Evolutionary conservation across 2,113 vertebrate species (phyloP).

Genomic region (Pluvialis apricaria): DNA sequence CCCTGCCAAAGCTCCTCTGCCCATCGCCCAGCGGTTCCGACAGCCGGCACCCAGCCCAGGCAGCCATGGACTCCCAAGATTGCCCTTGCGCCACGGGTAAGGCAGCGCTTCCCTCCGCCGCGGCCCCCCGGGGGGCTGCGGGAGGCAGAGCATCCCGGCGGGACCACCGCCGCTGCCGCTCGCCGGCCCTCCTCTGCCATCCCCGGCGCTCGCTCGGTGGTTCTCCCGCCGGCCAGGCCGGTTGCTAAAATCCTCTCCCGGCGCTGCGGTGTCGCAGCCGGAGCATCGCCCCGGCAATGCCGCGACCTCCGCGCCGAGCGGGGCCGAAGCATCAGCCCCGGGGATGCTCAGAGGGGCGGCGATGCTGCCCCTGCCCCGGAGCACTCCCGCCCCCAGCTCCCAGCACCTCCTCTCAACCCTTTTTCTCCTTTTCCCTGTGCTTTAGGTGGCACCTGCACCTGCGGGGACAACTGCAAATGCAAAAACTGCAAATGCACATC

Average conservation of each 20-base stretch:
- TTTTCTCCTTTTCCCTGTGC: not conserved
- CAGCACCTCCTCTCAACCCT: not conserved
- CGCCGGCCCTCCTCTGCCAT: not conserved
- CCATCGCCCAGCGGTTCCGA: rapidly evolving
- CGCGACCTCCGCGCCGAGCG: not conserved
- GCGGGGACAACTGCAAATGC: slow-evolving; percentile 81
- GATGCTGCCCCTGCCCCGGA: not conserved
- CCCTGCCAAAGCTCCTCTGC: not conserved
- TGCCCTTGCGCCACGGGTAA: slow-evolving; percentile 75
- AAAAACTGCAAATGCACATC: slow-evolving; percentile 82
- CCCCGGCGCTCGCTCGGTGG: too few relatives aligned
- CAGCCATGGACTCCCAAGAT: slow-evolving; percentile 73
- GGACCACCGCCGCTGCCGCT: not conserved
- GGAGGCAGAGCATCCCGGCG: not conserved
- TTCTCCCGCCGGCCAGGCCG: too few relatives aligned
- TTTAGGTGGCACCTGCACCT: slow-evolving; percentile 82
- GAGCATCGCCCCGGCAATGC: not conserved
- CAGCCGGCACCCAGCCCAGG: not conserved
- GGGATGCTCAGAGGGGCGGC: not conserved
- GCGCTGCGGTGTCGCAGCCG: not conserved
- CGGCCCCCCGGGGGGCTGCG: not conserved
- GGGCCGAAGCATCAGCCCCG: not conserved
- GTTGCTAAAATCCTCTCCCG: not conserved
- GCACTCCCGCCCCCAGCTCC: not conserved
- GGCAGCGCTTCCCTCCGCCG: not conserved